These are phyloP conservation scores for Lasius platythorax DNA, from an alignment of 2,888 invertebrate species.

Conservation along the genomic window DNA sequence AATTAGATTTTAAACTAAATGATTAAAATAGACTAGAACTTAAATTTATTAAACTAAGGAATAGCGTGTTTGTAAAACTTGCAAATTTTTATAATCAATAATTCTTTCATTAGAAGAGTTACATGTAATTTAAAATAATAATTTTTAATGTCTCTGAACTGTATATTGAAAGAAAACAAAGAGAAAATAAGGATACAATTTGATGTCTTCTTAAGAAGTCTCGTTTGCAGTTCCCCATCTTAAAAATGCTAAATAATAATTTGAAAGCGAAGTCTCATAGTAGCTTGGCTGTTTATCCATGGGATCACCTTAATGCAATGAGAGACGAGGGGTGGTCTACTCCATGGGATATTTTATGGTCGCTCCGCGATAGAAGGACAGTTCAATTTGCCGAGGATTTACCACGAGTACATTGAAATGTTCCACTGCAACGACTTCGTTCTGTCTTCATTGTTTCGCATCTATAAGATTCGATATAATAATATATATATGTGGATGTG, in stretches of 20 bases:
- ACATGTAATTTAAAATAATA: neutral
- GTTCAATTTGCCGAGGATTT: conserved; percentile 81
- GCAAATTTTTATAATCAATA: neutral
- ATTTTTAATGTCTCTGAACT: neutral
- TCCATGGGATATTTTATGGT: conserved; percentile 80
- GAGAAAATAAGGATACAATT: neutral
- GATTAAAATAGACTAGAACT: neutral
- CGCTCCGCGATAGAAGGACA: conserved; percentile 77
- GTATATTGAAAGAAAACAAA: neutral
- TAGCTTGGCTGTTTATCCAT: conserved; percentile 78
- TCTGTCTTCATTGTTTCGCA: conserved; percentile 38
- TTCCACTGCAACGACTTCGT: conserved; percentile 56
- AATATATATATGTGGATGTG: no score
- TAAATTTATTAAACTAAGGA: neutral
- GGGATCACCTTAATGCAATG: conserved; percentile 81
- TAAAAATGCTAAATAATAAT: conserved; percentile 53
- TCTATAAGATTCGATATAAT: conserved; percentile 16
- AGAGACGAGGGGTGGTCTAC: conserved; percentile 74
- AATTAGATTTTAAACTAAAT: neutral
- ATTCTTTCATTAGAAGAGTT: neutral
- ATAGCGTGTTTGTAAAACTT: neutral
- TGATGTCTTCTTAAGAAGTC: neutral
- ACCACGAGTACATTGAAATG: conserved; percentile 72
- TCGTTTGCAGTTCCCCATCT: neutral
- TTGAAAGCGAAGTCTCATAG: conserved; percentile 62